Base-by-base conservation (phyloP, 1,140 invertebrate species). In the Drosophila ambigua region DNA sequence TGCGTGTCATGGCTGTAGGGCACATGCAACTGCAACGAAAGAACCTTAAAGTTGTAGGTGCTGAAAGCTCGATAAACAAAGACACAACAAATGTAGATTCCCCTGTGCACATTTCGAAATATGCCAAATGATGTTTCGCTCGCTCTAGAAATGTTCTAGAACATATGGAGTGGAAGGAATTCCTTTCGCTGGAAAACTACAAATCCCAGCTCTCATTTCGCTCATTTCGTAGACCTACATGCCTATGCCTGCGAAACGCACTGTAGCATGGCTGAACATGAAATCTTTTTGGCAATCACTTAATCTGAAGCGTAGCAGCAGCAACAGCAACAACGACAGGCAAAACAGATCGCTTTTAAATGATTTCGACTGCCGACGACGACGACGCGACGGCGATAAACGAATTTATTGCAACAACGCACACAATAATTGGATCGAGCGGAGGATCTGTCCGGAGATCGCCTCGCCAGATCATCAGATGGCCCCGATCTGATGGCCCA, bases 361-460 rank as follows among this genome's bases (percentile, higher is more conserved):
- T 83, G 83, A 88, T 80, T 88, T 88, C 80, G 74, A 83, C 82
- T 85, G 78, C 74, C 74, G 43, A 46, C 16, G 16, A n/a, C 50
- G 62, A 50, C 48, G 53, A 64, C 82, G 85, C 48, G 53, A 64
- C 82, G 85, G 85, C 85, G 85, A 89, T 90, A 90, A 89, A 89
- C 85, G 85, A 89, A 89, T 89, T 89, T 89, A 89, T 89, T 89
- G 87, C 85, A 89, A 85, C 85, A 85, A 79, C 80, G 84, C 85
- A 90, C 59, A 84, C 77, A 85, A 81, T 89, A 89, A 89, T 89
- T 89, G 85, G 83, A 76, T 58, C 73, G 52, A 77, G 28, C 60
- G 41, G 72, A 74, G 59, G 51, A 55, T 57, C 60, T 52, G 46
- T 54, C 46, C 48, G 13, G 31, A 43, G 43, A 57, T 39, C 50